Evolutionary conservation across 2,888 invertebrate genomes (phyloP).

Genomic region (Parnassius smintheus): DNA sequence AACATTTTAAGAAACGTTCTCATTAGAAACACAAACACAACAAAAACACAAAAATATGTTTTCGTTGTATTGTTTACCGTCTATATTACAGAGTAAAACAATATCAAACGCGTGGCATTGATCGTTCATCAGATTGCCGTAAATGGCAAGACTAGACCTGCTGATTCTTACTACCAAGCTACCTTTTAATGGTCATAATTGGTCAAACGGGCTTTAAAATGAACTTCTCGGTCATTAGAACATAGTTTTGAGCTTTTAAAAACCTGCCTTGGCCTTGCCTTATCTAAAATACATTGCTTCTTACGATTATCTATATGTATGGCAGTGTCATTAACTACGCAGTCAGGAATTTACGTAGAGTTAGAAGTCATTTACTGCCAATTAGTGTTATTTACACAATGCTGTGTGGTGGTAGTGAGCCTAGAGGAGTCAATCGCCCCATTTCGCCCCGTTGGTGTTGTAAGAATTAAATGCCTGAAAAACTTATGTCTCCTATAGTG

Average conservation of each 20-base stretch:
- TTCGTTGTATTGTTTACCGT: constrained; percentile 51
- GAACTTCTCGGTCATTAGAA: constrained; percentile 63
- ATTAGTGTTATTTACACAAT: no score
- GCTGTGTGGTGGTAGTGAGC: no score
- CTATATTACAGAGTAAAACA: constrained; percentile 57
- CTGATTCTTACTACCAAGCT: constrained; percentile 60
- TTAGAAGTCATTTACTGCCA: no score
- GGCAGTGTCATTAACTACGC: background rate
- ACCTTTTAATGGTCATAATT: constrained; percentile 76
- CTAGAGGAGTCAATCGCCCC: no score
- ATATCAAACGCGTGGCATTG: constrained; percentile 63
- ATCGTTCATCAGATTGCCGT: constrained; percentile 68
- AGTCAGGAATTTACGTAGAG: no score
- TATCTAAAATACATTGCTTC: constrained; percentile 5
- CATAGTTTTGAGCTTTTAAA: constrained; percentile 43
- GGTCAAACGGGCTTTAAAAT: constrained; percentile 60
- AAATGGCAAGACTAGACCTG: constrained; percentile 61
- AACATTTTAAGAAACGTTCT: no score
- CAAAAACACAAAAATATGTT: background rate
- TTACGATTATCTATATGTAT: background rate
- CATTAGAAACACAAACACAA: no score
- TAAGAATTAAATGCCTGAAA: no score
- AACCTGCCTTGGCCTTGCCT: constrained; percentile 35
- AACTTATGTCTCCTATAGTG: no score
- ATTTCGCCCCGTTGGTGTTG: no score